Percentiles rank a stretch among this genome's conserved stretches.
Conservation (phyloP, 2,113 vertebrate species). For the Apodemus speciosus region DNA sequence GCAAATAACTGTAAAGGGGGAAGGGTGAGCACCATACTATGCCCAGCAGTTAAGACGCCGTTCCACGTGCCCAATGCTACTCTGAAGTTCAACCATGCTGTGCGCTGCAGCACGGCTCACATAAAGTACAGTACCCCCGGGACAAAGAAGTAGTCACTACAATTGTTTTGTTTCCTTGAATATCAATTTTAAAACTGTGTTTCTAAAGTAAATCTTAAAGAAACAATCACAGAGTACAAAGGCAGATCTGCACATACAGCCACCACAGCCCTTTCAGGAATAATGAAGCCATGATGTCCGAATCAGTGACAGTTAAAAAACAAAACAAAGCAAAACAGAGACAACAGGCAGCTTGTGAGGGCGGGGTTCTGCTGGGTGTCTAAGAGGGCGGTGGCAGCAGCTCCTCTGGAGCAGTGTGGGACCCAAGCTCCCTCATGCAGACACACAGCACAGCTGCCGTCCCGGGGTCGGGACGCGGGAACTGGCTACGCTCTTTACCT, state of each 20-base stretch:
- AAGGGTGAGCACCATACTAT: neutral
- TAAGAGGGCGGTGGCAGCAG: no score
- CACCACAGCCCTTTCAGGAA: neutral
- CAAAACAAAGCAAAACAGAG: neutral
- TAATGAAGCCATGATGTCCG: neutral
- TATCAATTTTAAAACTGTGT: slow-evolving; percentile 3
- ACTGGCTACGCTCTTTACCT: slow-evolving; percentile 83
- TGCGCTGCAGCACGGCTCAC: neutral
- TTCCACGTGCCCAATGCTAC: neutral
- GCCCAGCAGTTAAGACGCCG: neutral
- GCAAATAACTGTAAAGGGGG: neutral
- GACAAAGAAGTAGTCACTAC: neutral
- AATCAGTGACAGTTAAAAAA: neutral
- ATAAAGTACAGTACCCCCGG: neutral
- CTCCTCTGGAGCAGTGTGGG: no score
- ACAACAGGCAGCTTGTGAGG: neutral
- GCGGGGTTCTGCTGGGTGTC: neutral
- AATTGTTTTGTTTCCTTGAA: neutral
- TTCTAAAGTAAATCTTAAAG: neutral
- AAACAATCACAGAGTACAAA: neutral
- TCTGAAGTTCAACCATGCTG: neutral
- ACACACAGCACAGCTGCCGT: neutral
- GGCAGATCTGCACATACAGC: neutral
- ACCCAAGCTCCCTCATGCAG: neutral
- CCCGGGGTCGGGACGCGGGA: neutral